These are phyloP conservation scores for Tuta absoluta DNA, from an alignment of 2,888 invertebrate species.

Conservation along the genomic window DNA sequence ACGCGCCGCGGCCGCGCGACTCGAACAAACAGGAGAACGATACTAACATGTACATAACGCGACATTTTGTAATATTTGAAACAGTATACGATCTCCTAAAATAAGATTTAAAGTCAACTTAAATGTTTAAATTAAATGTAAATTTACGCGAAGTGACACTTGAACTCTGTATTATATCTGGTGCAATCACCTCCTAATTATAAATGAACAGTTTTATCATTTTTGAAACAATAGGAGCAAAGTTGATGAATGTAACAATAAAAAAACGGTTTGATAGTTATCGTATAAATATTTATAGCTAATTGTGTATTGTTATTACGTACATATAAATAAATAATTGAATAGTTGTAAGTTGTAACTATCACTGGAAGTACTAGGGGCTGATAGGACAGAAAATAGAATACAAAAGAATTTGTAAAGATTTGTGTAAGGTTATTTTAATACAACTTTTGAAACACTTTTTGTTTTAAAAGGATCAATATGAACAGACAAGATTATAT, in stretches of 20 bases:
- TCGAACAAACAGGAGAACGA: conserved; percentile 72
- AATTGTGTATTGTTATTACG: conserved; percentile 82
- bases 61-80: conserved; percentile 81
- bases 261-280: conserved; percentile 76
- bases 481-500: conserved; percentile 6
- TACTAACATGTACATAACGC: conserved; percentile 76
- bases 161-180: conserved; percentile 67
- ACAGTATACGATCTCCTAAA: conserved; percentile 82
- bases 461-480: conserved; percentile 41
- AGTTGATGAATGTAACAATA: conserved; percentile 73
- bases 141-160: conserved; percentile 62
- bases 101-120: conserved; percentile 81
- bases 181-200: conserved; percentile 68
- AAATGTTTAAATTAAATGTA: conserved; percentile 75
- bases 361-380: conserved; percentile 73
- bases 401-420: conserved; percentile 63
- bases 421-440: conserved; percentile 63
- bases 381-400: conserved; percentile 60
- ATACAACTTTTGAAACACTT: conserved; percentile 49
- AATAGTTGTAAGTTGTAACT: conserved; percentile 79
- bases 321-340: conserved; percentile 81
- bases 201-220: conserved; percentile 56
- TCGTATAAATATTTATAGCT: conserved; percentile 82
- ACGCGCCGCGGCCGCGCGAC: conserved; percentile 51
- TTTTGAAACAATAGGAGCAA: conserved; percentile 64